phyloP scores from a whole-genome alignment of 1,140 invertebrate genomes.

The Euura lappo region DNA sequence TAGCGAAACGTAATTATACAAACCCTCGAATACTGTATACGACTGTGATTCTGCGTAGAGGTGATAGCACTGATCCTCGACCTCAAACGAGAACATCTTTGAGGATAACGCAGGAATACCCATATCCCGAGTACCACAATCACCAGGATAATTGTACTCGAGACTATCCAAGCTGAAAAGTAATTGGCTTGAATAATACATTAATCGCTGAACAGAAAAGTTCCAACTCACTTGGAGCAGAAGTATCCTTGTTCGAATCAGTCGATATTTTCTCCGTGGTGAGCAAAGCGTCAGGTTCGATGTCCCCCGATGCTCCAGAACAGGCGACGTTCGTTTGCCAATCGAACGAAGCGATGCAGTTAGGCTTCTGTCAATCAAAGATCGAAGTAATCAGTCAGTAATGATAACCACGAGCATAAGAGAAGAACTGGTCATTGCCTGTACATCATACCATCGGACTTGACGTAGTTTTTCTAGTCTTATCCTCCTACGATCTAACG shows the following conservation, averaged over 20 bases:
- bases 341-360: slow-evolving; percentile 34
- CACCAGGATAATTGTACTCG: slow-evolving; percentile 20
- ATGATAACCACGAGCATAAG: no score
- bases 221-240: no score
- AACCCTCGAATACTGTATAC: slow-evolving; percentile 42
- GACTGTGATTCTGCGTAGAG: slow-evolving; percentile 28
- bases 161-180: slow-evolving; percentile 30
- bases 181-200: not conserved
- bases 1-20: not conserved
- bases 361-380: slow-evolving; percentile 20
- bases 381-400: not conserved
- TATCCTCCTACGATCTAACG: no score
- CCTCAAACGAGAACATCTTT: slow-evolving; percentile 27
- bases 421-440: no score
- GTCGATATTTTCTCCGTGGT: not conserved
- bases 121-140: slow-evolving; percentile 19
- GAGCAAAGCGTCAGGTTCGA: not conserved
- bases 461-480: no score
- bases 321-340: slow-evolving; percentile 34
- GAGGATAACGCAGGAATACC: slow-evolving; percentile 33
- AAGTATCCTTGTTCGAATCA: not conserved
- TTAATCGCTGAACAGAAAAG: no score
- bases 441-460: no score
- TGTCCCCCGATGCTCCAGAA: not conserved
- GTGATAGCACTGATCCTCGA: slow-evolving; percentile 22